These are phyloP conservation scores for Hemibagrus wyckioides DNA, from an alignment of 2,113 vertebrate species.

Conservation along the genomic window DNA sequence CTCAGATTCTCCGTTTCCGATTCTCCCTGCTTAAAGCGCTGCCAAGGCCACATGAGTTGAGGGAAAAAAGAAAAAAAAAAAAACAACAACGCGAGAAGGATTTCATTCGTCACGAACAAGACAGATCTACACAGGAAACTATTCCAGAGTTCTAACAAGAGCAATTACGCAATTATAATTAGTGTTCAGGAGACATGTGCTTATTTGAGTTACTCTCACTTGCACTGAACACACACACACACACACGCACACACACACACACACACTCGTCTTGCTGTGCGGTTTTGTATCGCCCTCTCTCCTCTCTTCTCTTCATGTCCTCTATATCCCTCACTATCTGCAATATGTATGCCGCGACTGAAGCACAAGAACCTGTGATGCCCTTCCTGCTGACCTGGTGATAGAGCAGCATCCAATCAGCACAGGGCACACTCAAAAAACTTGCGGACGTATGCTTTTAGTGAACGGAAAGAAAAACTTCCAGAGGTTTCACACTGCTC, in stretches of 20 bases:
- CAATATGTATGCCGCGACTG: slow-evolving; percentile 31
- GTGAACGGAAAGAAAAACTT: no score
- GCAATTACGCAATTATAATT: slow-evolving; percentile 18
- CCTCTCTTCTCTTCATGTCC: background rate
- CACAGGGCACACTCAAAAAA: background rate
- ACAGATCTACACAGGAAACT: background rate
- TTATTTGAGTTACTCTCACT: slow-evolving; percentile 15
- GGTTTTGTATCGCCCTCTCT: slow-evolving; percentile 55
- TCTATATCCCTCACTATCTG: slow-evolving; percentile 1
- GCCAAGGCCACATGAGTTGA: background rate
- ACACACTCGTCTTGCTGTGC: slow-evolving; percentile 43
- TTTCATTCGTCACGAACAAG: background rate
- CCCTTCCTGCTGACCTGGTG: background rate
- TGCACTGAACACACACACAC: background rate
- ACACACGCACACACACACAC: slow-evolving; percentile 15
- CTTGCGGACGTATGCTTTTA: no score
- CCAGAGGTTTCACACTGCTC: no score
- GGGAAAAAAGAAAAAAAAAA: background rate
- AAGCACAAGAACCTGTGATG: slow-evolving; percentile 22
- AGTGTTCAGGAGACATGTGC: slow-evolving; percentile 1
- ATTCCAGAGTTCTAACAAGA: slow-evolving; percentile 14
- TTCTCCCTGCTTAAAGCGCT: background rate
- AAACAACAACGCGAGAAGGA: background rate
- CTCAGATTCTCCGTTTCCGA: background rate
- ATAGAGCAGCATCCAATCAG: background rate